Base-by-base conservation (phyloP, 2,888 invertebrate species). In the Phasia obesa region DNA sequence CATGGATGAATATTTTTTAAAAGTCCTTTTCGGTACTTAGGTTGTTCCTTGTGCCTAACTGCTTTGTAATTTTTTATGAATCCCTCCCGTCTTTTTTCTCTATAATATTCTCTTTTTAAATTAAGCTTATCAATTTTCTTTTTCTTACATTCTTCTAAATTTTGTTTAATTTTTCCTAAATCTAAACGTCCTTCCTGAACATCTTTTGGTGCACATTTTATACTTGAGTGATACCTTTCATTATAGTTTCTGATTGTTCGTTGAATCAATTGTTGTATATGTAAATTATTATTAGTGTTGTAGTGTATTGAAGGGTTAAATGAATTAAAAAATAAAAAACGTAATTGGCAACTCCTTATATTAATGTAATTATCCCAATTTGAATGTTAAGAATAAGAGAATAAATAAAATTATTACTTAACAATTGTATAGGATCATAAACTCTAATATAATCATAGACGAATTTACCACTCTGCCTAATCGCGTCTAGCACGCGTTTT, bases 51-150 rank as follows among this genome's bases (percentile, higher is more conserved):
- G 27, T 27, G 27, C 6, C 27, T 27, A 27, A 27, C 27, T 27
- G 27, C 27, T 27, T 27, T 27, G 27, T 27, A 27, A 27, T 27
- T n/a, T 27, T 78, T 78, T 59, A 71, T 70, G 31, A 55, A 62
- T 17, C 27, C 69, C 70, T 79, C 65, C 15, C 9, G 13, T 27
- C 69, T 70, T 23, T 7, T 51, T 51, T 51, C 23, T 4, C 23
- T 51, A 19, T 51, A 51, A 0, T 44, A 57, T 71, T 55, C 35
- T 70, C 70, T 65, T 55, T 35, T 53, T 64, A 62, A 53, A 23
- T 76, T 76, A 42, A 79, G 3, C 70, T 82, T 60, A 23, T 44
- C 38, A 71, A 51, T 62, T 71, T 21, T 27, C 27, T 27, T 27
- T 27, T 27, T 27, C 27, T 27, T 27, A 27, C 27, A 27, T 27